These are phyloP conservation scores for Rhysida immarginata DNA, from an alignment of 1,140 invertebrate species.

Conservation along the genomic window DNA sequence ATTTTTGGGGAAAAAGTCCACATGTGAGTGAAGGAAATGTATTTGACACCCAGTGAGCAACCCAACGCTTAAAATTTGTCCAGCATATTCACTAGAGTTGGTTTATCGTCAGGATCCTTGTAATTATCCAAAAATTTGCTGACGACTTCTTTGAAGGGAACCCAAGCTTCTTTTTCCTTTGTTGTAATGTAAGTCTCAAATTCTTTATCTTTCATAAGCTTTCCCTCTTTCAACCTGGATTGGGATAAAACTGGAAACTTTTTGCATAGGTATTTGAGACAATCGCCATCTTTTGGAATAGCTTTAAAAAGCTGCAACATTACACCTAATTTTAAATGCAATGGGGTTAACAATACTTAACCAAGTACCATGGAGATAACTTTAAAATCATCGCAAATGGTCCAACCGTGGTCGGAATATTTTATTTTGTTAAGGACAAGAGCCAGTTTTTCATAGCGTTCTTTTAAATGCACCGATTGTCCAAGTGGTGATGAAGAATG, in stretches of 20 bases:
- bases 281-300: conserved; percentile 21
- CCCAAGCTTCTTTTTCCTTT: conserved; percentile 2
- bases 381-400: conserved; percentile 7
- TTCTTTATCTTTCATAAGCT: not conserved
- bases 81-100: conserved; percentile 5
- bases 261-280: conserved; percentile 21
- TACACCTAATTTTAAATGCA: conserved; percentile 28
- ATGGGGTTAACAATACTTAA: conserved; percentile 21
- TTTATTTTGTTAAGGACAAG: conserved; percentile 13
- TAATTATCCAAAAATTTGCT: conserved; percentile 9
- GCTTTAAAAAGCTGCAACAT: conserved; percentile 25
- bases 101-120: conserved; percentile 6
- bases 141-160: conserved; percentile 3
- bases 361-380: conserved; percentile 9
- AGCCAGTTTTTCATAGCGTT: not conserved
- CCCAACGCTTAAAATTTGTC: not conserved
- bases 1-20: conserved; percentile 6
- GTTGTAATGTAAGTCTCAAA: not conserved
- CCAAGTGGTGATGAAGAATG: not conserved
- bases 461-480: not conserved
- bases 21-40: not conserved
- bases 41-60: conserved; percentile 8
- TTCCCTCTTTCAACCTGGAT: conserved; percentile 22
- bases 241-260: conserved; percentile 22
- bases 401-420: conserved; percentile 12